A percentile compares a stretch with the other conserved stretches of the same genome.
Evolutionary conservation across 2,113 vertebrate species (phyloP).

Genomic region (Uropsilus gracilis): DNA sequence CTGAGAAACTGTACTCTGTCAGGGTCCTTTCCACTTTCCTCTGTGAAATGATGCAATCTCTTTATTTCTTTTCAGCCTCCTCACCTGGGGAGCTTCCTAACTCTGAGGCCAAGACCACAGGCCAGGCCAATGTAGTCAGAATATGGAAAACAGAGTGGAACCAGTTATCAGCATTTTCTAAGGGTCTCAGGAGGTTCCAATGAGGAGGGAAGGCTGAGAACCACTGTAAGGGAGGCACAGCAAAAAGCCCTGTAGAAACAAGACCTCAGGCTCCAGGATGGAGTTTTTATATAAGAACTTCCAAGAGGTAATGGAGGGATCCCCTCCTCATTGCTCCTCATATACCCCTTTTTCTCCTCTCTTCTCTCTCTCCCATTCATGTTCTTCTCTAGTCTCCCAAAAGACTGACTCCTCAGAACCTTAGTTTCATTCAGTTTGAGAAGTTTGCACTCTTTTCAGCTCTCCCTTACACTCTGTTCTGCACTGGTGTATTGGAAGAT

Average conservation of each 20-base stretch:
- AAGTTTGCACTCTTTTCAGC: neutral
- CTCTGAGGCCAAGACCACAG: neutral
- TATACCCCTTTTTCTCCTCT: neutral
- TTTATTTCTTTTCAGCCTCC: neutral
- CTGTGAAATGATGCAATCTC: neutral
- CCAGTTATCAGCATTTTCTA: neutral
- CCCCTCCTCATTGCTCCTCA: constrained; percentile 47
- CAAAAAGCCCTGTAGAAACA: constrained; percentile 84
- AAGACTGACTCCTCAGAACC: neutral
- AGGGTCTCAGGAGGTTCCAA: neutral
- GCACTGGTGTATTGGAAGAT: neutral
- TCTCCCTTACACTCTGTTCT: neutral
- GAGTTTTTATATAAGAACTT: constrained; percentile 68
- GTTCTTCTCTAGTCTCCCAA: neutral
- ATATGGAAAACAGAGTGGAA: neutral
- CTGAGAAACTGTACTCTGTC: neutral
- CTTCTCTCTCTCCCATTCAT: too few species aligned
- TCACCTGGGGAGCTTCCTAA: neutral
- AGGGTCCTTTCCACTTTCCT: neutral
- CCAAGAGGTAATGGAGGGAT: constrained; percentile 40
- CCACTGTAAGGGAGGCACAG: constrained; percentile 78
- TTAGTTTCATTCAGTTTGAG: neutral
- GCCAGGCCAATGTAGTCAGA: neutral
- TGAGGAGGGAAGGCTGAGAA: constrained; percentile 27
- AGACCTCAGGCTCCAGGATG: constrained; percentile 62